Base-by-base conservation (phyloP, 2,888 invertebrate genomes). In the Chalcosyrphus nemorum region DNA sequence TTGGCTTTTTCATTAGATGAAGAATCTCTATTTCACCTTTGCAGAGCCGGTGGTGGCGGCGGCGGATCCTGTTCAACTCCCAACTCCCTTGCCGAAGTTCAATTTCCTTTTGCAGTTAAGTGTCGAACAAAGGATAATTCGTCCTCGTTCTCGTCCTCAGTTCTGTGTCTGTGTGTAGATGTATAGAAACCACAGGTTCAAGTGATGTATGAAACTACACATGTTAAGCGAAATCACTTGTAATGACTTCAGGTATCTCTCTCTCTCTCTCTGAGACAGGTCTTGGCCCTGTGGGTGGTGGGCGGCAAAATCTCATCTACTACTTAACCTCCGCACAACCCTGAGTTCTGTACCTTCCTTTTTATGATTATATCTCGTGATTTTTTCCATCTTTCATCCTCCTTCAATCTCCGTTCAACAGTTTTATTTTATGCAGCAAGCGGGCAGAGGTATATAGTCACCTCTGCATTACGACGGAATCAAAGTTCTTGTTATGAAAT, bases 191-290 rank as follows among this genome's bases (percentile, higher is more conserved):
- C 81, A 68, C 75, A 81, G 68, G 61, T 68, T 74, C 74, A 80
- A 63, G 76, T 77, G 76, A 71, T 77, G 77, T 77, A 76, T 71
- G 76, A 81, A 81, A 81, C 76, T 81, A 77, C 76, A 77, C 77
- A 81, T 81, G 81, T 81, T 76, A 81, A 81, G 65, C 76, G 76
- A 81, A 81, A 81, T 81, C 81, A 81, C 81, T 81, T 81, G 81
- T 77, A 81, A 81, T 81, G 76, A 81, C 81, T 81, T 77, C 71
- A 77, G 71, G 81, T 77, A 81, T 71, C 70, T n/a, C n/a, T n/a
- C n/a, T n/a, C n/a, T n/a, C n/a, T n/a, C n/a, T n/a, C n/a, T 70
- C 6, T 17, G 35, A 27, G 47, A 54, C 21, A 21, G 15, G 35
- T 54, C 29, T 54, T n/a, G n/a, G n/a, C n/a, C n/a, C 24, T 24